phyloP scores from a whole-genome alignment of 1,140 invertebrate species.

The Hirudo medicinalis region DNA sequence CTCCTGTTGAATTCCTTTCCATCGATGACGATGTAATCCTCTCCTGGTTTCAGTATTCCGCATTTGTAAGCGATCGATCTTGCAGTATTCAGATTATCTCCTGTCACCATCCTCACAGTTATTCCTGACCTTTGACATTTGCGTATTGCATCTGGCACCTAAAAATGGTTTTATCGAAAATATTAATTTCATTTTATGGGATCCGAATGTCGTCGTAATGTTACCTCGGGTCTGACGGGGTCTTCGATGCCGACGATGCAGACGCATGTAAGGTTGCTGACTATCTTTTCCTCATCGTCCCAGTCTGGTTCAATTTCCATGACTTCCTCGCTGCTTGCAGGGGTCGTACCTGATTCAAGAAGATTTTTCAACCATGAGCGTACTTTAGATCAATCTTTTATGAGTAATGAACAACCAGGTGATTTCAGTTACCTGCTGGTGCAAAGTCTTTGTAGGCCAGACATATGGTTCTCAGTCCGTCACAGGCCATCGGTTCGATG shows the following conservation, averaged over 20 bases:
- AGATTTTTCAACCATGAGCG: not conserved
- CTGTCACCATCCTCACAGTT: slow-evolving; percentile 56
- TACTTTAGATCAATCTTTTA: not conserved
- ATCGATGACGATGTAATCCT: slow-evolving; percentile 55
- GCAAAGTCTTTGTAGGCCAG: slow-evolving; percentile 41
- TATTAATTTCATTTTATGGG: too few species aligned
- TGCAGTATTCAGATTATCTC: slow-evolving; percentile 71
- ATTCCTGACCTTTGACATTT: slow-evolving; percentile 97
- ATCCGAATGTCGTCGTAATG: slow-evolving; percentile 9
- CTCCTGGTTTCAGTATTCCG: slow-evolving; percentile 52
- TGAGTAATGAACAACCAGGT: not conserved
- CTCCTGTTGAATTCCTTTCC: slow-evolving; percentile 44
- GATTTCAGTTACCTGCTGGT: not conserved
- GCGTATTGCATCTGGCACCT: slow-evolving; percentile 82
- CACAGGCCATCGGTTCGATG: slow-evolving; percentile 97
- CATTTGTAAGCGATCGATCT: slow-evolving; percentile 59
- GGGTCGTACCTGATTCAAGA: not conserved
- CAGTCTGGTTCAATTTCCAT: slow-evolving; percentile 71
- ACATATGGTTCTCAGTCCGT: slow-evolving; percentile 94
- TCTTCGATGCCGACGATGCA: slow-evolving; percentile 98
- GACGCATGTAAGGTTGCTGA: slow-evolving; percentile 84
- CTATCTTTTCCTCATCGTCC: slow-evolving; percentile 83
- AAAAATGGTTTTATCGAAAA: too few species aligned
- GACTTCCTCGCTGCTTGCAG: slow-evolving; percentile 1
- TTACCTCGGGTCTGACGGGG: slow-evolving; percentile 83